Base-by-base conservation (phyloP, 2,797 vertebrate genomes). In the Chelon labrosus region DNA sequence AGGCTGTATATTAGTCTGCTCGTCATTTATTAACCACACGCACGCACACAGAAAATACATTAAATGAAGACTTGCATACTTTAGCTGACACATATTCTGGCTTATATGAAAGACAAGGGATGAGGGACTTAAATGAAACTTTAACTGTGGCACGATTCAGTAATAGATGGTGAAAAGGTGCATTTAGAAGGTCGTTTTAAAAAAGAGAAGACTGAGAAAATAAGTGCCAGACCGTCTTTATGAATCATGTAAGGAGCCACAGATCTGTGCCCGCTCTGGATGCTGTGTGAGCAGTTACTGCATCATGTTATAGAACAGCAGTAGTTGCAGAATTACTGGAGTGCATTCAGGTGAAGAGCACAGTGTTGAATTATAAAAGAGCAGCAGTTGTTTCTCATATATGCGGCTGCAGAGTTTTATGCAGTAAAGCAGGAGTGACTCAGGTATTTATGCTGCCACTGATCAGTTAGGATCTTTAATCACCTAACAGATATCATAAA, bases 321-420 rank as follows among this genome's bases (percentile, higher is more conserved):
- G 38, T 0, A 4, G 52, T 35, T 78, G 73, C 71, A 64, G 17
- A 79, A 47, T 80, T 68, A 14, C 38, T 55, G 42, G 75, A 19
- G 75, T 62, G 64, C 37, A 27, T 75, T 59, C 60, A 76, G 17
- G 35, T 73, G 65, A 22, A 13, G 58, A 17, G 38, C 47, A 27
- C 53, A 68, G 62, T 42, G 56, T 71, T 90, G 5, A 85, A 83
- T 86, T 76, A 84, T 84, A 42, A 76, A 83, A 35, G 63, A 72
- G 69, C 68, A 56, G 59, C 65, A 13, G 58, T 31, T 19, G 25
- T 25, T 70, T 65, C 42, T 59, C 38, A 54, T 44, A 58, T 41
- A 59, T 47, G 61, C 63, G 75, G 59, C 66, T 69, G 61, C 67
- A 22, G 31, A 61, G 70, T 46, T 60, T 59, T 5, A 59, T 39